Evolutionary conservation across 2,797 vertebrate species (phyloP), one percentile per base, ranked within the genome.

Genomic region (Xenopus petersii): DNA sequence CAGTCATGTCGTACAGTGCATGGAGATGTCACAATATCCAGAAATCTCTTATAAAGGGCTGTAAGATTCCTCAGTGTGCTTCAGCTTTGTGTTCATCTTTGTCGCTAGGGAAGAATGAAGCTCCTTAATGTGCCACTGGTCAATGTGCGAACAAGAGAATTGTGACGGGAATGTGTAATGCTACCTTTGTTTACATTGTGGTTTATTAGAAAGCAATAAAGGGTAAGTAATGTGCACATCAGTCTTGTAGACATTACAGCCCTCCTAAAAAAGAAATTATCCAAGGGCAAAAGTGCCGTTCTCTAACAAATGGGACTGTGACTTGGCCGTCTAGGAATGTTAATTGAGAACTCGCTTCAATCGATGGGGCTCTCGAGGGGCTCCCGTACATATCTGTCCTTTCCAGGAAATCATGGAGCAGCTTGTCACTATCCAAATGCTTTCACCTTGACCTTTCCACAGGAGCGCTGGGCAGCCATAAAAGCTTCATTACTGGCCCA

Each of bases 241-340:
- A 51, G 17, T 24, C 47, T 12, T 46, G 12, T n/a, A 47, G 42
- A 65, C 64, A 48, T 24, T 47, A 17, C 42, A n/a, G 47, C 46
- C 42, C 36, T 42, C 4, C 36, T 42, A 42, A 42, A 42, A 30
- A 42, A 42, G 5, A 42, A 42, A 58, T 33, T 70, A 70, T 42
- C 55, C 68, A 46, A 70, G 68, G 56, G 13, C 56, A 42, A 56
- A n/a, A 48, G 68, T 15, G 11, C 7, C 24, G 17, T 47, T 33
- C 33, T 48, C 68, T 33, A n/a, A 3, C 21, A 36, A 24, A 26
- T 15, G 1, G 13, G 30, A 70, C 58, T 46, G 56, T 65, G 65
- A 62, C 2, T 16, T 42, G 5, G 49, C 63, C 81, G 79, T 73
- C 71, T 67, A 79, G 71, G 80, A 56, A 33, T 54, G 49, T 16